These are phyloP conservation scores for Tachuris rubrigastra DNA, from an alignment of 2,113 vertebrate genomes.

Conservation along the genomic window DNA sequence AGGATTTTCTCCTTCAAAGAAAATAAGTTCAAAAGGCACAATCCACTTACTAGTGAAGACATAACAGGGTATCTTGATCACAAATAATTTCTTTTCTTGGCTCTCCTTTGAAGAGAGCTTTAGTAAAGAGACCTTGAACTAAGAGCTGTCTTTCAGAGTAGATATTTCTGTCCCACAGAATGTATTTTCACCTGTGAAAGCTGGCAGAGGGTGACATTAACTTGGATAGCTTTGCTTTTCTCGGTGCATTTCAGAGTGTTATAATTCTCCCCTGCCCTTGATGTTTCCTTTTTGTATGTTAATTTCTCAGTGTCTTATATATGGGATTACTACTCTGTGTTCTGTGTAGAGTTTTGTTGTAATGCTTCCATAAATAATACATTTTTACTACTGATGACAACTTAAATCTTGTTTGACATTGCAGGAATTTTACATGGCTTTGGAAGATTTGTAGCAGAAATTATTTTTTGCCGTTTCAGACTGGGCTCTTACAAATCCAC, in stretches of 20 bases:
- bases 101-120: background rate
- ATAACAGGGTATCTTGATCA: background rate
- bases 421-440: conserved; percentile 92
- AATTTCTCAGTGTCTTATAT: background rate
- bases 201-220: background rate
- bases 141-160: background rate
- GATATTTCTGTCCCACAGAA: background rate
- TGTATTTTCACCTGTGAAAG: background rate
- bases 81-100: background rate
- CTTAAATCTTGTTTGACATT: conserved; percentile 1
- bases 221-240: background rate
- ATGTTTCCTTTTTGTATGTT: background rate
- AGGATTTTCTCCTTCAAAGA: background rate
- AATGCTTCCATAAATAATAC: background rate
- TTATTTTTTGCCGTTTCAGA: conserved; percentile 92
- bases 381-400: background rate
- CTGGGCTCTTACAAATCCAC: conserved; percentile 80
- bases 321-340: background rate
- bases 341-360: background rate
- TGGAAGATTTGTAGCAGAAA: conserved; percentile 88
- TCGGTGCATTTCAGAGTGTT: background rate
- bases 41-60: background rate
- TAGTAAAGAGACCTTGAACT: background rate
- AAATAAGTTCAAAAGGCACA: background rate
- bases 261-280: background rate